Base-by-base conservation (phyloP, 2,113 vertebrate species). In the Gopherus flavomarginatus region DNA sequence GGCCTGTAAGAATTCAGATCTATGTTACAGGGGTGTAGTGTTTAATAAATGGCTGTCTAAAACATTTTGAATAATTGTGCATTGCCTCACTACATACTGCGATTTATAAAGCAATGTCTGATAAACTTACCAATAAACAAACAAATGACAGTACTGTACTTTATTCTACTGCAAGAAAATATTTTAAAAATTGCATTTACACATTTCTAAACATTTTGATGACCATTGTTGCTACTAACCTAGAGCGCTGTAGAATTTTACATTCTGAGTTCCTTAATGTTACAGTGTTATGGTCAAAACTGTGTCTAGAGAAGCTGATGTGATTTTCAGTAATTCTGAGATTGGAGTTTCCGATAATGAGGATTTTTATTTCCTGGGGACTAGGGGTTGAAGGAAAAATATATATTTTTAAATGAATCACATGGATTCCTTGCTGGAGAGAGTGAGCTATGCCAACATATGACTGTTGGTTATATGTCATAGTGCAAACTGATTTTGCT, bases 31-130 rank as follows among this genome's bases (percentile, higher is more conserved):
- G 2, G 53, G 92, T 89, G 29, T 88, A 44, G 13, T 91, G 47
- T 93, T 92, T 95, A 86, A 53, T 85, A 89, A 94, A 79, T 5
- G 7, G 56, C 53, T 19, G 24, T 81, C 49, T 54, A 54, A 52
- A 31, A 26, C 88, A 44, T n/a, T 92, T 88, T 81, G 53, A 75
- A 49, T 92, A 44, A 85, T 81, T 90, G 83, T 80, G 27, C 72
- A 16, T 77, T 6, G 31, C 72, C 86, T 75, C 31, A 90, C 87
- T 53, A 85, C 57, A 42, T 29, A 5, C 83, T 62, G 7, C 62
- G 83, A 6, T 84, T 86, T 84, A 93, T 80, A 92, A 91, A 29
- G 13, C 31, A 38, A 0, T 62, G 56, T 87, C 53, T 65, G 80
- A 83, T 59, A 53, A 22, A 44, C 47, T 50, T 6, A 59, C 29